Evolutionary conservation across 2,113 vertebrate species (phyloP).

Genomic region (Poeciliopsis prolifica): DNA sequence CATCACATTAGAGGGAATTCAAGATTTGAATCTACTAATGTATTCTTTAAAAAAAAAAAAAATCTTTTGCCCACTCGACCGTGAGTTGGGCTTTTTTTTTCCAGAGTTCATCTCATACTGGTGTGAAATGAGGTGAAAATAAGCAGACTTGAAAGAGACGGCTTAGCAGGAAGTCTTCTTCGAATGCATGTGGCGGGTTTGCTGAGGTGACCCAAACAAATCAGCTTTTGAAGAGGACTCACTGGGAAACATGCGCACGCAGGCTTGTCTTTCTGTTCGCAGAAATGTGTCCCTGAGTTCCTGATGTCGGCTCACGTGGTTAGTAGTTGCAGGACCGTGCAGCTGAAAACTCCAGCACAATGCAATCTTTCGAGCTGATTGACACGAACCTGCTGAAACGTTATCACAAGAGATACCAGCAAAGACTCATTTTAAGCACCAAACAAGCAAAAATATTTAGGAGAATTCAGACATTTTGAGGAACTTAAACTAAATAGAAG

Average conservation of each 20-base stretch:
- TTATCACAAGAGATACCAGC: background rate
- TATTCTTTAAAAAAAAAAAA: conserved; percentile 67
- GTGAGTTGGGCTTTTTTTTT: conserved; percentile 69
- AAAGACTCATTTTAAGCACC: conserved; percentile 20
- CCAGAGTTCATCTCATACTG: conserved; percentile 66
- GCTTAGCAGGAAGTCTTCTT: conserved; percentile 67
- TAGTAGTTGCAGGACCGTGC: conserved; percentile 27
- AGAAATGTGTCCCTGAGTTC: conserved; percentile 57
- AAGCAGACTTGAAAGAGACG: conserved; percentile 70
- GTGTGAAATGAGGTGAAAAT: conserved; percentile 80
- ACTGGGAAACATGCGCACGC: conserved; percentile 58
- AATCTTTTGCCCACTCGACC: conserved; percentile 55
- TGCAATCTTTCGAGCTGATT: conserved; percentile 36
- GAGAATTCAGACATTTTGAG: conserved; percentile 36
- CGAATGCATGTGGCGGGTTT: conserved; percentile 61
- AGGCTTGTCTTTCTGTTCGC: conserved; percentile 47
- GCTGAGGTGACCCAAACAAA: conserved; percentile 77
- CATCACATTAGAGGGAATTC: conserved; percentile 56
- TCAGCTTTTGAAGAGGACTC: conserved; percentile 70
- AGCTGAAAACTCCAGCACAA: conserved; percentile 52
- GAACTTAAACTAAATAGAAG: conserved; percentile 33
- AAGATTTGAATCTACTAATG: conserved; percentile 66
- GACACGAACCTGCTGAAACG: background rate
- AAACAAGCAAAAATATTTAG: conserved; percentile 21
- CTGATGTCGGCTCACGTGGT: conserved; percentile 44